Evolutionary conservation across 1,140 invertebrate genomes (phyloP).

Genomic region (Conus betulinus): DNA sequence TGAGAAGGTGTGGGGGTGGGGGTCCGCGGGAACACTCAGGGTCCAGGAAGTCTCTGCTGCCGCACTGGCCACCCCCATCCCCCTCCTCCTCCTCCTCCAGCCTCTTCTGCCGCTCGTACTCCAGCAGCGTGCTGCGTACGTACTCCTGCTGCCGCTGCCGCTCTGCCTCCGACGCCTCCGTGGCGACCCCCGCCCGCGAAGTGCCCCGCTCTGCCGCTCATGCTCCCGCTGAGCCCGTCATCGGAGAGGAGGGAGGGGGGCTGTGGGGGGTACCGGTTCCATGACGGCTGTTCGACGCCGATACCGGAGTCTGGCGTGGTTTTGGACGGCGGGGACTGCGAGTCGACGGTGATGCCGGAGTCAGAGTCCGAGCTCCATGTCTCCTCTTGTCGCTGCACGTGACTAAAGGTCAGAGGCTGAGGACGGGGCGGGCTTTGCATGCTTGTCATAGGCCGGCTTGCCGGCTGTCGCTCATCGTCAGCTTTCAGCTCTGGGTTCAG

Average conservation of each 20-base stretch:
- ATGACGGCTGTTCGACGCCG: constrained; percentile 14
- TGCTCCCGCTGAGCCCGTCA: too few relatives aligned
- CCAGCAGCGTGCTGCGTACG: constrained; percentile 23
- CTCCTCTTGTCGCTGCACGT: constrained; percentile 2
- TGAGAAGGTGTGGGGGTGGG: too few relatives aligned
- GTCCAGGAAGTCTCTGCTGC: too few relatives aligned
- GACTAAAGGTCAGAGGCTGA: constrained; percentile 29
- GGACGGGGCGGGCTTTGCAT: constrained; percentile 10
- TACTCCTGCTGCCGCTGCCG: constrained; percentile 20
- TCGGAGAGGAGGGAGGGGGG: not conserved
- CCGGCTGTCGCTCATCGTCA: not conserved
- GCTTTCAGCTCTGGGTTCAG: not conserved
- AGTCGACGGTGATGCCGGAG: constrained; percentile 31
- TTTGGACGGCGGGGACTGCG: constrained; percentile 31
- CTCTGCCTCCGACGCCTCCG: not conserved
- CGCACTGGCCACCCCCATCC: not conserved
- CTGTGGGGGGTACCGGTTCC: not conserved
- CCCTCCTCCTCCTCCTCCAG: not conserved
- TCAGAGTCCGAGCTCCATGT: constrained; percentile 30
- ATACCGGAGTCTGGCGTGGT: constrained; percentile 29
- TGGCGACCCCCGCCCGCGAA: not conserved
- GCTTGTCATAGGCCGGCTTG: not conserved
- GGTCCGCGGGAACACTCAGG: too few relatives aligned
- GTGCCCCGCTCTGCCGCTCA: too few relatives aligned
- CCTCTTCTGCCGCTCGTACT: constrained; percentile 26